Base-by-base conservation (phyloP, 2,113 vertebrate species). In the Falco punctatus region DNA sequence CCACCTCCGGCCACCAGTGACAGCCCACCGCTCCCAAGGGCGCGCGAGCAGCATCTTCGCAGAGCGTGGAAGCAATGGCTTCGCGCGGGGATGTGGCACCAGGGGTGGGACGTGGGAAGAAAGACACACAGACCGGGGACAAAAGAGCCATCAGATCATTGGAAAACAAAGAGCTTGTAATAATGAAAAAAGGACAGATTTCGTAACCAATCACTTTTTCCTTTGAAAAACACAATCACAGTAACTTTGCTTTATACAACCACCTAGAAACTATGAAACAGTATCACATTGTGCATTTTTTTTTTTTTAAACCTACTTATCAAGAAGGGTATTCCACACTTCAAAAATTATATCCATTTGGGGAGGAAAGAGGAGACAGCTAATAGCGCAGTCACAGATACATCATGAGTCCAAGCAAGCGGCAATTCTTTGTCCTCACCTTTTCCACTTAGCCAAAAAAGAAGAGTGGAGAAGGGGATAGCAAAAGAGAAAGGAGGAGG, bases 141-240 rank as follows among this genome's bases (percentile, higher is more conserved):
- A 97, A 97, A 98, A 88, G 94, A 98, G 97, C 89, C 98, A n/a
- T 89, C 78, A 96, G 95, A 97, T 88, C 92, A 94, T 97, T 98
- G 98, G 96, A 98, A 98, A 98, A 98, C 98, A 98, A 97, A 97
- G 96, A 98, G 95, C 95, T 98, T 98, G 97, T 98, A 98, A 98
- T 98, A 97, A 98, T 98, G 98, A 97, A 98, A 97, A 98, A 98
- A 97, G 97, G 96, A 98, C 98, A 98, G 92, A 97, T 97, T 97
- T 97, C 1, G 92, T 97, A 98, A 98, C 97, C 98, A 98, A 98
- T 97, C 97, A 98, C 98, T 98, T 98, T 97, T 98, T 98, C 98
- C 98, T 98, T 99, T 98, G 98, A 98, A 98, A 99, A 98, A 99
- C 99, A 99, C 99, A 98, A 98, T 98, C 98, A 99, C 99, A 98